These are phyloP conservation scores for Actinernus sp. DNA, from an alignment of 92 coral and sea anemone genomes.

Conservation along the genomic window DNA sequence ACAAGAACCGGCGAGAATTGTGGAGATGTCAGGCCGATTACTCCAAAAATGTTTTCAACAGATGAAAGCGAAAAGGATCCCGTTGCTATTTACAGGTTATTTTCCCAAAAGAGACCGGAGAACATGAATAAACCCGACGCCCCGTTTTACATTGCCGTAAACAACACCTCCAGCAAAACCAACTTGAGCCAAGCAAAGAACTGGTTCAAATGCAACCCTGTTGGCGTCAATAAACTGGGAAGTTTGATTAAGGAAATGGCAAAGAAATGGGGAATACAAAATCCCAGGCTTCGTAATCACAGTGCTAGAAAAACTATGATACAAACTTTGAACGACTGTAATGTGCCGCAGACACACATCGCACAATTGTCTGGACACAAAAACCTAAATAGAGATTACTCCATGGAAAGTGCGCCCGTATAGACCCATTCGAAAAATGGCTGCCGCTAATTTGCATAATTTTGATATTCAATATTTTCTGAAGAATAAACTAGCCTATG, in stretches of 20 bases:
- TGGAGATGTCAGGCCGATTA: conserved; percentile 37
- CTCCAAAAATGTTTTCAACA: conserved; percentile 67
- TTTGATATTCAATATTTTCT: no score
- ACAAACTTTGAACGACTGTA: no score
- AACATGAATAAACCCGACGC: conserved; percentile 58
- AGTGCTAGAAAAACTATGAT: no score
- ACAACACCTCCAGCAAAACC: conserved; percentile 36
- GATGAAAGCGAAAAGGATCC: conserved; percentile 64
- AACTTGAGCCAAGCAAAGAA: not conserved
- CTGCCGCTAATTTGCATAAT: no score
- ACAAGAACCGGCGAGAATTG: conserved; percentile 50
- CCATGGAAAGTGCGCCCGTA: no score
- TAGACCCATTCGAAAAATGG: no score
- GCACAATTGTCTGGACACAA: conserved; percentile 30
- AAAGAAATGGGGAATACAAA: no score
- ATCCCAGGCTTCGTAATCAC: no score
- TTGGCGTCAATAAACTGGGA: conserved; percentile 37
- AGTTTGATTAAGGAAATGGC: conserved; percentile 47
- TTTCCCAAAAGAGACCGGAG: conserved; percentile 52
- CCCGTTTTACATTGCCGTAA: conserved; percentile 72
- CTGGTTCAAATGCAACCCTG: conserved; percentile 37
- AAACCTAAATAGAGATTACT: conserved; percentile 20
- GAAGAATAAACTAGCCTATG: no score
- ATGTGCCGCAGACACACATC: conserved; percentile 23
- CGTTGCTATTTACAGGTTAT: conserved; percentile 58